Evolutionary conservation across 2,113 vertebrate genomes (phyloP), one percentile per base, ranked within the genome.

Genomic region (Cyprinodon brontotheroides): DNA sequence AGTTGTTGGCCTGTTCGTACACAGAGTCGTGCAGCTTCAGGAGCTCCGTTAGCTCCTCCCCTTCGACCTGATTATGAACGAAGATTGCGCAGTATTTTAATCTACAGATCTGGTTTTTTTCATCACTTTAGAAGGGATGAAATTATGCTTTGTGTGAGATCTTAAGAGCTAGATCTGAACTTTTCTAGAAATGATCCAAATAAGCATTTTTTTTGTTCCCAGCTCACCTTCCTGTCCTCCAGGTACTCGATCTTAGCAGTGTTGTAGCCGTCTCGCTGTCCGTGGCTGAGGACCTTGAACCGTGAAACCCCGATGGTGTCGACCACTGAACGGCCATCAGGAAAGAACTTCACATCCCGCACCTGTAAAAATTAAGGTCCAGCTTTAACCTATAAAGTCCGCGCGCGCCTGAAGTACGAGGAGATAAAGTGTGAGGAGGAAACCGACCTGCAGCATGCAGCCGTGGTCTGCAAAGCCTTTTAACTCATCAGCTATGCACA

Each of bases 161-260:
- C 17, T 53, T n/a, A 53, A 36, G 3, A 11, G 11, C 14, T 10
- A 61, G 22, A 13, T 13, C 12, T 12, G 1, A 61, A 61, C 4
- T 4, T 11, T 5, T 61, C 29, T 11, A 65, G 76, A 64, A 22
- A 22, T 13, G 11, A 40, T 13, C 13, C 43, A 65, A 53, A 71
- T 61, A 50, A 29, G 29, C 29, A 29, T 29, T 29, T 29, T 29
- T 29, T 11, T 2, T 45, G 9, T 11, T 37, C 59, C 36, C 0
- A 6, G 5, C 78, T 12, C 62, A 93, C 96, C 97, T 97, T 97
- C 86, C 93, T 93, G 87, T 98, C 97, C 90, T 96, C 95, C 83
- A 97, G 91, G 91, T 97, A 97, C 72, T 97, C 96, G 11, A 96
- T 96, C 92, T 97, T 97, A n/a, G 95, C 97, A 0, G 96, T 97